These are phyloP conservation scores for Dicrostonyx torquatus DNA, from an alignment of 2,797 vertebrate species.

Conservation along the genomic window DNA sequence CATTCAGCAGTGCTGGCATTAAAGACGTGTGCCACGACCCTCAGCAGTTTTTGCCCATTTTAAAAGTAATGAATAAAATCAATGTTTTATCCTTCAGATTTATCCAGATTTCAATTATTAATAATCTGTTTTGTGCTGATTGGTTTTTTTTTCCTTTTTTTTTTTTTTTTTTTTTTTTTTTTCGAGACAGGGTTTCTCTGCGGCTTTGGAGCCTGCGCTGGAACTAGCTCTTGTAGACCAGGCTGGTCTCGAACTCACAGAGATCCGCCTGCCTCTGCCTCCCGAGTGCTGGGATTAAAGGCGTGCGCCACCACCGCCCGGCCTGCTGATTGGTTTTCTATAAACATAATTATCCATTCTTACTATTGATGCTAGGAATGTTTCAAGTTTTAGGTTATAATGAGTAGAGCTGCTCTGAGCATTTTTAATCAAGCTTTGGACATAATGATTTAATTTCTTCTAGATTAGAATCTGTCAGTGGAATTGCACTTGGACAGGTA, in stretches of 20 bases:
- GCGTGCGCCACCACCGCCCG: too few species aligned
- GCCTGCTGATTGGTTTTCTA: background rate
- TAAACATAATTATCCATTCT: background rate
- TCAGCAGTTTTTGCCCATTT: background rate
- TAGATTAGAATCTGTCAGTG: slow-evolving; percentile 24
- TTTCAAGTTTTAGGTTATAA: slow-evolving; percentile 35
- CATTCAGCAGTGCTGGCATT: background rate
- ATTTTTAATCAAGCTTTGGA: slow-evolving; percentile 35
- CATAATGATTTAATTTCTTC: slow-evolving; percentile 46
- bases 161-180: too few species aligned
- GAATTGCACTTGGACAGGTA: slow-evolving; percentile 4
- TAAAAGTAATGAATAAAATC: slow-evolving; percentile 41
- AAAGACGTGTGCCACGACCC: background rate
- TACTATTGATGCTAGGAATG: background rate
- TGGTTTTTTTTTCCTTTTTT: too few species aligned
- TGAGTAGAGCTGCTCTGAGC: slow-evolving; percentile 37
- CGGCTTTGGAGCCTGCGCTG: too few species aligned
- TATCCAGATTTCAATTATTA: slow-evolving; percentile 19
- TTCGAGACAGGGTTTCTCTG: too few species aligned
- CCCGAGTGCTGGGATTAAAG: too few species aligned
- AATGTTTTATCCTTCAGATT: slow-evolving; percentile 44
- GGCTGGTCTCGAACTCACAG: too few species aligned
- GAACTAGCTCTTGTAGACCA: too few species aligned
- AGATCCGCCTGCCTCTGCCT: too few species aligned
- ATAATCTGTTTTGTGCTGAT: slow-evolving; percentile 23